Evolutionary conservation across 2,888 invertebrate genomes (phyloP).

Genomic region (Synanthedon myopaeformis): DNA sequence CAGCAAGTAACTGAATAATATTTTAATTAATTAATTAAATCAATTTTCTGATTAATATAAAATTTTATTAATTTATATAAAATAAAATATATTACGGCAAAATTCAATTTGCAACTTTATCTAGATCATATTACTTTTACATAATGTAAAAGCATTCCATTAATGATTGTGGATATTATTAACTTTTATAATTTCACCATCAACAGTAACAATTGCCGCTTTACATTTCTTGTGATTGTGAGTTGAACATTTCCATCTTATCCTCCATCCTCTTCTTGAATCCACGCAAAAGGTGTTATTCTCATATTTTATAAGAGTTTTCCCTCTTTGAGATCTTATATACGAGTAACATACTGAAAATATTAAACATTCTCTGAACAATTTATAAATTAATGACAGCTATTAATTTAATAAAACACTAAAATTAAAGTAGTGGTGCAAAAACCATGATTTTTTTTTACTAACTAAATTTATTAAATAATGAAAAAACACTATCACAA

Average conservation of each 20-base stretch:
- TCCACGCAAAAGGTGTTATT: not conserved
- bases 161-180: slow-evolving; percentile 1
- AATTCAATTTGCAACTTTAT: no score
- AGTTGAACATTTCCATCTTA: slow-evolving; percentile 1
- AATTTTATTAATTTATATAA: no score
- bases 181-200: not conserved
- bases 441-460: no score
- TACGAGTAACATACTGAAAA: slow-evolving; percentile 2
- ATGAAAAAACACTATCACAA: no score
- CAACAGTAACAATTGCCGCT: not conserved
- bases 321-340: slow-evolving; percentile 1
- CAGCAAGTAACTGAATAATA: no score
- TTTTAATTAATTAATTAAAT: no score
- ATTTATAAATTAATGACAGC: not conserved
- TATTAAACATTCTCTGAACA: not conserved
- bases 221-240: not conserved
- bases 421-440: no score
- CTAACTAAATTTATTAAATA: no score
- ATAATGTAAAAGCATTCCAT: not conserved
- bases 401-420: no score
- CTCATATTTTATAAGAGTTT: not conserved
- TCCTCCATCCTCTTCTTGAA: not conserved
- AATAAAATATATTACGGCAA: no score
- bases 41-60: no score
- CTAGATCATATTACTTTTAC: no score